phyloP scores from a whole-genome alignment of 2,113 vertebrate genomes.

The Pristiophorus japonicus region DNA sequence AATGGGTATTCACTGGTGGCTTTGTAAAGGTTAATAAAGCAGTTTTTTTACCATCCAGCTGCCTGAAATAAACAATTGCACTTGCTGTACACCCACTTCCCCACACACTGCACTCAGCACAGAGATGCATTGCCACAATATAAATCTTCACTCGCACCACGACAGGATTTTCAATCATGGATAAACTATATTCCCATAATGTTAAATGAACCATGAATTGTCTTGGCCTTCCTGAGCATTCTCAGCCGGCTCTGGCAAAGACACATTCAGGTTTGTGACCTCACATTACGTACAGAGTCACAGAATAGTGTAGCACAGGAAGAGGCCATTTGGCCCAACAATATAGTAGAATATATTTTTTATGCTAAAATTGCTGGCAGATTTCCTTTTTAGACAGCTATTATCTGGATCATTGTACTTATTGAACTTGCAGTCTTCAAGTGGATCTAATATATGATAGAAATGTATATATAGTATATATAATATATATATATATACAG shows the following conservation, averaged over 20 bases:
- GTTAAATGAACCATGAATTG: conserved; percentile 11
- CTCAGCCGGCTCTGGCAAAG: neutral
- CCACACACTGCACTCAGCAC: neutral
- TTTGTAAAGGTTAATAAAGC: neutral
- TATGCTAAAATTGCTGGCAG: too few species aligned
- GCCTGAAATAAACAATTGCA: neutral
- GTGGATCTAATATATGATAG: too few species aligned
- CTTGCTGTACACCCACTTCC: neutral
- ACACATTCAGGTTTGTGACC: neutral
- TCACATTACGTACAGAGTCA: neutral
- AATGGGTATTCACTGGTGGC: neutral
- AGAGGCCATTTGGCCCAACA: too few species aligned
- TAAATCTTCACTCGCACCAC: neutral
- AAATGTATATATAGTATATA: too few species aligned
- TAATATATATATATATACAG: too few species aligned
- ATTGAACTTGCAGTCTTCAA: too few species aligned
- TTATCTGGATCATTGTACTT: too few species aligned
- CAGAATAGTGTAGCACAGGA: too few species aligned
- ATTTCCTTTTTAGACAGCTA: too few species aligned
- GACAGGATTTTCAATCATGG: neutral
- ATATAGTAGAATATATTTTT: too few species aligned
- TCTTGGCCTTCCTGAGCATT: neutral
- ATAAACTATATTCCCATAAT: neutral
- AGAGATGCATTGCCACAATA: neutral
- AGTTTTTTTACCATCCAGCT: neutral